Conservation (phyloP, 2,888 invertebrate species). For the Lottia scabra region DNA sequence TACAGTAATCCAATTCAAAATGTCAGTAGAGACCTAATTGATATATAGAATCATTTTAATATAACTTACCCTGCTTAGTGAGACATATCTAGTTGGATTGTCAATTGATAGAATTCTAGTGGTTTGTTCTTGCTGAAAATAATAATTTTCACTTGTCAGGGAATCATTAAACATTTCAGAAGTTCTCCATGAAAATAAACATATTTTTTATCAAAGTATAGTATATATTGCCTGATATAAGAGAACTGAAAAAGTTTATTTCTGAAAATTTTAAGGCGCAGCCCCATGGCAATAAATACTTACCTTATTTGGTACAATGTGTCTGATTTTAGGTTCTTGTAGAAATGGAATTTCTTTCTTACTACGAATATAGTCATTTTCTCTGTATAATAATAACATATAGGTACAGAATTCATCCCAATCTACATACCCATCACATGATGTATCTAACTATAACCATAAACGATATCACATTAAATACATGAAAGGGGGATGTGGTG, state of each 20-base stretch:
- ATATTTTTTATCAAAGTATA: too few species aligned
- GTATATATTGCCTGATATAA: too few species aligned
- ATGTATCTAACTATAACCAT: constrained; percentile 63
- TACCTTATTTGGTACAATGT: constrained; percentile 67
- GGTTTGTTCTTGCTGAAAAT: constrained; percentile 68
- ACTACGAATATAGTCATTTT: constrained; percentile 66
- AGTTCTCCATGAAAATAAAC: neutral
- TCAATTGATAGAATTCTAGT: constrained; percentile 63
- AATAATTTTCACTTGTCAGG: too few species aligned
- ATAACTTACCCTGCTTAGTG: constrained; percentile 63
- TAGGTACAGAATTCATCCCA: constrained; percentile 70
- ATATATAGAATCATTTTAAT: too few species aligned
- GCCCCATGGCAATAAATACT: too few species aligned
- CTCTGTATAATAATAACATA: constrained; percentile 64
- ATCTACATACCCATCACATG: constrained; percentile 67
- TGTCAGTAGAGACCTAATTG: too few species aligned
- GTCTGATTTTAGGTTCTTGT: constrained; percentile 64
- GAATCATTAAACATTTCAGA: neutral
- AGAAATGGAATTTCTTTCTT: constrained; percentile 64
- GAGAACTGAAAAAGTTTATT: too few species aligned
- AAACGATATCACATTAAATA: too few species aligned
- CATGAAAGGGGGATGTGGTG: neutral
- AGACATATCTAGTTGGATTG: constrained; percentile 62
- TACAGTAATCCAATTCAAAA: too few species aligned
- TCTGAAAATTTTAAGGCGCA: too few species aligned